Percentiles rank a stretch among this genome's conserved stretches.
phyloP scores from a whole-genome alignment of 2,113 vertebrate species.

The Gadus macrocephalus region DNA sequence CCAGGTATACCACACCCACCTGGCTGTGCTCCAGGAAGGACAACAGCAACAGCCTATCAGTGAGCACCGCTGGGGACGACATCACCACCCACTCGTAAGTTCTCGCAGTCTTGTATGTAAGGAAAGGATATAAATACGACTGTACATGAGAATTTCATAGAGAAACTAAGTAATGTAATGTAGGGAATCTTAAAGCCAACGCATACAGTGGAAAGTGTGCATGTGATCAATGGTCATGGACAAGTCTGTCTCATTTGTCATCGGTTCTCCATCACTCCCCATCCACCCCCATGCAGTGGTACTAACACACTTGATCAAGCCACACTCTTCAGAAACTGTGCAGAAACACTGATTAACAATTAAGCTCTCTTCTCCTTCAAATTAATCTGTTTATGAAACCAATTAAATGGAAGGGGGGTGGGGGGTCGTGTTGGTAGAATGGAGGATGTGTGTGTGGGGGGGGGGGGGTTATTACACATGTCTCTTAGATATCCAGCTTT shows the following conservation, averaged over 20 bases:
- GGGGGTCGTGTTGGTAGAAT: background rate
- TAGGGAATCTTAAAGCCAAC: background rate
- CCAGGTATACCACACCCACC: conserved; percentile 84
- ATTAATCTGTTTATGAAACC: conserved; percentile 80
- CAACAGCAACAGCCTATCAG: conserved; percentile 86
- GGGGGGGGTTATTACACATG: conserved; percentile 49
- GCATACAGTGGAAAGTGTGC: too few species aligned
- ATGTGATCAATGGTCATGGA: too few species aligned
- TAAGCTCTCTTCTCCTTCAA: conserved; percentile 70
- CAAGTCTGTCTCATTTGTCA: background rate
- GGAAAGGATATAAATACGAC: background rate
- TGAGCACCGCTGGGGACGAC: conserved; percentile 79
- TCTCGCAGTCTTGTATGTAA: background rate
- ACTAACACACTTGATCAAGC: conserved; percentile 69
- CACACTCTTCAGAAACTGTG: conserved; percentile 69
- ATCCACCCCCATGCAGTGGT: conserved; percentile 30
- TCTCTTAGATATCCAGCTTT: conserved; percentile 65
- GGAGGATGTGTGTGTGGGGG: background rate
- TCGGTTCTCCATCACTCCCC: background rate
- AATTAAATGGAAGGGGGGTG: conserved; percentile 66
- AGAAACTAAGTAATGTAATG: background rate
- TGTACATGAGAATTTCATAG: background rate
- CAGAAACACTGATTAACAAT: conserved; percentile 72
- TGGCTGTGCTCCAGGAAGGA: conserved; percentile 87
- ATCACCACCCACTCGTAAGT: conserved; percentile 21